Percentiles rank a stretch among this genome's conserved stretches.
These are phyloP conservation scores for Ceratitis capitata DNA, from an alignment of 1,140 invertebrate genomes.

Conservation along the genomic window DNA sequence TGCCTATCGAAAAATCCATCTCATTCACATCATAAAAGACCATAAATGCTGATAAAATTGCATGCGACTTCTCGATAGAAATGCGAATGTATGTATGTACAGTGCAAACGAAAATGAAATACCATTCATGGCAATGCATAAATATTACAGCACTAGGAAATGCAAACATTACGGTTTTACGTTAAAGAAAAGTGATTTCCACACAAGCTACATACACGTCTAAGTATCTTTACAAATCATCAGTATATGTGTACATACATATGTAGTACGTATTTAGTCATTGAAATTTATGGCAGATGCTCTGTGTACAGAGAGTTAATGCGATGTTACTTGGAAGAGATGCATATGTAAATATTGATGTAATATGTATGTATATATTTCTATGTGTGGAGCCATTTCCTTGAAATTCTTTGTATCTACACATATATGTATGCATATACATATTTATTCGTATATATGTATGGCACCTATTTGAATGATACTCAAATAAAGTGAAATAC, in stretches of 20 bases:
- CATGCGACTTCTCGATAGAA: not conserved
- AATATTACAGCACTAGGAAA: constrained; percentile 32
- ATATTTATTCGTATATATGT: not conserved
- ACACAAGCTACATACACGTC: not conserved
- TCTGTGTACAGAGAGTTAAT: not conserved
- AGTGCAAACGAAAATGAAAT: not conserved
- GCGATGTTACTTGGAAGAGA: not conserved
- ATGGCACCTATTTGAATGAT: not conserved
- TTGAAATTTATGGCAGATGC: too few species aligned
- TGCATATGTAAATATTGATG: not conserved
- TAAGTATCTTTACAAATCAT: not conserved
- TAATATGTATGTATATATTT: too few species aligned
- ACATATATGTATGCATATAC: not conserved
- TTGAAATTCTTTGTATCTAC: not conserved
- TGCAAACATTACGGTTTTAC: constrained; percentile 10
- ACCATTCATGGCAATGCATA: constrained; percentile 5
- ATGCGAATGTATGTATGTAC: not conserved
- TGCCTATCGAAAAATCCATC: constrained; percentile 29
- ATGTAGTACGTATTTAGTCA: not conserved
- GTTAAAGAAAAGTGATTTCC: constrained; percentile 29
- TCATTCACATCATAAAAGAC: constrained; percentile 28
- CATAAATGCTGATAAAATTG: constrained; percentile 22
- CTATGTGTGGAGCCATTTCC: too few species aligned
- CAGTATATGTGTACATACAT: too few species aligned
- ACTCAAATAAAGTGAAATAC: constrained; percentile 30